Percentiles rank a stretch among this genome's conserved stretches.
These are phyloP conservation scores for Pteronotus mesoamericanus DNA, from an alignment of 2,797 vertebrate genomes.

Conservation along the genomic window DNA sequence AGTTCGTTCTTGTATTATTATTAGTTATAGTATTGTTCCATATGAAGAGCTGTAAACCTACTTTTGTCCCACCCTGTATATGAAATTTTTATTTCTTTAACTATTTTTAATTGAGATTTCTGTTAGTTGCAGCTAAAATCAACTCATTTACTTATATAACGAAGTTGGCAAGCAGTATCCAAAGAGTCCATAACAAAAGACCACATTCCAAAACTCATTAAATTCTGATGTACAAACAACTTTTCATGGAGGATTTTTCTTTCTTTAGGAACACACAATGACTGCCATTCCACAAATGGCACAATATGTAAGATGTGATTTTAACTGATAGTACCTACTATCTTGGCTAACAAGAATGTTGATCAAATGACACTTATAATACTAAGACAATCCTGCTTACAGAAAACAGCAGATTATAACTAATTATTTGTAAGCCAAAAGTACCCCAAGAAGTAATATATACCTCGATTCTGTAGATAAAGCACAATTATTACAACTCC, in stretches of 20 bases:
- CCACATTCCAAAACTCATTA: not conserved
- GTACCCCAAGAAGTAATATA: not conserved
- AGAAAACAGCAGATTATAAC: not conserved
- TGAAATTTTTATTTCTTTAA: not conserved
- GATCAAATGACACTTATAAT: not conserved
- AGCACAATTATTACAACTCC: not conserved
- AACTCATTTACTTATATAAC: not conserved
- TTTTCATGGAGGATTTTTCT: not conserved
- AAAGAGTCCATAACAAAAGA: not conserved
- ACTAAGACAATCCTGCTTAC: not conserved
- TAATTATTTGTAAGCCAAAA: not conserved
- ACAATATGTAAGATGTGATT: not conserved
- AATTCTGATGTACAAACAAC: not conserved
- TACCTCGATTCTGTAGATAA: not conserved
- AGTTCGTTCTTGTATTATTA: not conserved
- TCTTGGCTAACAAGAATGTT: not conserved
- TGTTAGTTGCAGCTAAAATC: not conserved
- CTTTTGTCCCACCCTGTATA: not conserved
- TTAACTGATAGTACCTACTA: not conserved
- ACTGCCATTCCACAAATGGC: not conserved
- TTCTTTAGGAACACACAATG: not conserved
- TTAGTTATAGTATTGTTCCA: not conserved
- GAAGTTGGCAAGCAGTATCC: not conserved
- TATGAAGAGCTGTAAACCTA: not conserved
- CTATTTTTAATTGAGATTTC: not conserved